phyloP scores from a whole-genome alignment of 1,140 invertebrate genomes.

The Eciton burchellii region DNA sequence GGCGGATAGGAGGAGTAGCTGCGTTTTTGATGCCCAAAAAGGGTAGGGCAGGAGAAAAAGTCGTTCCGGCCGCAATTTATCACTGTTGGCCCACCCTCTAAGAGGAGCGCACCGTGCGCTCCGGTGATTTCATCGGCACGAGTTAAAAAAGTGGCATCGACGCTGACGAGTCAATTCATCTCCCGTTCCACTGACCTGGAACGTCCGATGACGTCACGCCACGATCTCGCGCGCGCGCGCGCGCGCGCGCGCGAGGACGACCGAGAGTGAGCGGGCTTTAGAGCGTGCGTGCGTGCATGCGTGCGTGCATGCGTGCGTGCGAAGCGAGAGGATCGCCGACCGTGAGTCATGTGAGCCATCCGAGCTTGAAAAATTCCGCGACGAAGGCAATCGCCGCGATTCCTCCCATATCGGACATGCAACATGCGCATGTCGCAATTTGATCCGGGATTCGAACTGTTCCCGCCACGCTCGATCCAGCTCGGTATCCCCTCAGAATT shows the following conservation, averaged over 20 bases:
- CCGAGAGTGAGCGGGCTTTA: slow-evolving; percentile 23
- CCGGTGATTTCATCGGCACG: slow-evolving; percentile 75
- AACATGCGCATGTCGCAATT: background rate
- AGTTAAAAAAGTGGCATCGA: slow-evolving; percentile 74
- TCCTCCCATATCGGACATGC: background rate
- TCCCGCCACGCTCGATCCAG: too few species aligned
- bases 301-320: too few species aligned
- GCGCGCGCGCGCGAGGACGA: slow-evolving; percentile 40
- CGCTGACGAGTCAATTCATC: slow-evolving; percentile 81
- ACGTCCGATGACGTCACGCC: slow-evolving; percentile 69
- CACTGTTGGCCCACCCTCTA: slow-evolving; percentile 65
- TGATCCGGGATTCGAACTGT: too few species aligned
- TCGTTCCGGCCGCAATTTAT: slow-evolving; percentile 9
- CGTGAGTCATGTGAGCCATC: slow-evolving; percentile 65
- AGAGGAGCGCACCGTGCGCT: slow-evolving; percentile 60
- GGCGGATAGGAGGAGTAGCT: slow-evolving; percentile 30
- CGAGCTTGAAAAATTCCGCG: slow-evolving; percentile 14
- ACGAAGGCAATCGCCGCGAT: slow-evolving; percentile 1
- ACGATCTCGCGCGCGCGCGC: too few species aligned
- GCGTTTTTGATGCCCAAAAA: slow-evolving; percentile 46
- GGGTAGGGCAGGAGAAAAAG: slow-evolving; percentile 11
- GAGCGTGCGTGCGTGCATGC: slow-evolving; percentile 16
- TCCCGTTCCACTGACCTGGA: slow-evolving; percentile 78
- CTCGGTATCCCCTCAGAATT: too few species aligned
- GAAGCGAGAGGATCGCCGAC: slow-evolving; percentile 53